Evolutionary conservation across 2,888 invertebrate genomes (phyloP).

Genomic region (Aproaerema taeniolella): DNA sequence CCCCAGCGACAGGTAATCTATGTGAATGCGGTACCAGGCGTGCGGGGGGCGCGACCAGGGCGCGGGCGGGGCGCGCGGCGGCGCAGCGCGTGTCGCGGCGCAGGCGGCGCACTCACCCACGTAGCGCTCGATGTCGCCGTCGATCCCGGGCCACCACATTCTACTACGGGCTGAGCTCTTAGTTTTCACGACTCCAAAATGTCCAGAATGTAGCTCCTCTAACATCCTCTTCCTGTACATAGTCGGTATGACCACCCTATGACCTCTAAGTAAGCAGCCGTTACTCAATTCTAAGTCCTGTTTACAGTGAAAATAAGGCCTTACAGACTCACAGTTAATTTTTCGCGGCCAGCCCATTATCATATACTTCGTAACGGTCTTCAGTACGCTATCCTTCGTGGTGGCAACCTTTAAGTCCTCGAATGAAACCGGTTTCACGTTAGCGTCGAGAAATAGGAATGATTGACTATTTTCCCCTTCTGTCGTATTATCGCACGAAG

Average conservation of each 20-base stretch:
- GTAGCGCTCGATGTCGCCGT: neutral
- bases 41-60: constrained; percentile 16
- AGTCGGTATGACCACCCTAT: constrained; percentile 1
- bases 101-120: constrained; percentile 11
- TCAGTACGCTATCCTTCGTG: neutral
- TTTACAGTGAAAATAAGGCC: constrained; percentile 11
- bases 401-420: constrained; percentile 6
- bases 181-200: constrained; percentile 2
- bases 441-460: too few species aligned
- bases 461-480: neutral
- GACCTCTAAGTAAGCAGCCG: constrained; percentile 2
- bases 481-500: neutral
- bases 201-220: neutral
- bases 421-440: neutral
- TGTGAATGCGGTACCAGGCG: constrained; percentile 13
- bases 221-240: neutral
- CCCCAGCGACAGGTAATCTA: constrained; percentile 20
- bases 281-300: neutral
- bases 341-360: constrained; percentile 13
- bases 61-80: constrained; percentile 11
- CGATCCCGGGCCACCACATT: constrained; percentile 1
- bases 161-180: constrained; percentile 1
- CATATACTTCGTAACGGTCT: constrained; percentile 10
- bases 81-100: constrained; percentile 11
- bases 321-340: constrained; percentile 4